These are phyloP conservation scores for Psittacula cyanocephala DNA, from an alignment of 2,113 vertebrate genomes.

Conservation along the genomic window DNA sequence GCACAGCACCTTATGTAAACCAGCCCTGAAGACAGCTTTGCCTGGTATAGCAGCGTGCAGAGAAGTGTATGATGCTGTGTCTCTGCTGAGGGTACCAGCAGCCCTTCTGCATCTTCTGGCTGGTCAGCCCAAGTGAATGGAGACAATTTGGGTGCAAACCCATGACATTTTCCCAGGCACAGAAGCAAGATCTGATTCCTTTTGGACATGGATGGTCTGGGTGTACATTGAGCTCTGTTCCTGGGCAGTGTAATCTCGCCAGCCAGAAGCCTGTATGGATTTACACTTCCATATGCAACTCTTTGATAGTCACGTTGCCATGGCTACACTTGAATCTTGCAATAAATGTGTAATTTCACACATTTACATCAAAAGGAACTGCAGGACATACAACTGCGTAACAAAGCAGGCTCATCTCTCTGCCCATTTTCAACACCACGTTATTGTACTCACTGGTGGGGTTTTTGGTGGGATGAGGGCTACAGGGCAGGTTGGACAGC, in stretches of 20 bases:
- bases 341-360: slow-evolving; percentile 61
- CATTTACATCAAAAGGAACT: slow-evolving; percentile 59
- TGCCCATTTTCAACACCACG: background rate
- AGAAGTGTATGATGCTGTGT: background rate
- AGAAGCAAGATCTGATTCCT: background rate
- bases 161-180: background rate
- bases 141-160: background rate
- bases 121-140: background rate
- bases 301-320: slow-evolving; percentile 43
- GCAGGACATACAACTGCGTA: background rate
- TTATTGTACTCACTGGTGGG: background rate
- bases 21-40: background rate
- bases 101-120: background rate
- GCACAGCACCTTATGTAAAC: background rate
- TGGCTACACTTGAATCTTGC: slow-evolving; percentile 34
- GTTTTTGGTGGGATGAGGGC: background rate
- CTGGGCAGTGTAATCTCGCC: background rate
- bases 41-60: rapidly evolving
- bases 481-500: background rate
- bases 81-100: background rate
- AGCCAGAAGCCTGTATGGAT: slow-evolving; percentile 31
- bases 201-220: background rate
- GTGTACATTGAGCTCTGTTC: background rate
- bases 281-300: slow-evolving; percentile 37
- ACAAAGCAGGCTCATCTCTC: slow-evolving; percentile 12